phyloP scores from a whole-genome alignment of 2,113 vertebrate species.

The Rostratula benghalensis region DNA sequence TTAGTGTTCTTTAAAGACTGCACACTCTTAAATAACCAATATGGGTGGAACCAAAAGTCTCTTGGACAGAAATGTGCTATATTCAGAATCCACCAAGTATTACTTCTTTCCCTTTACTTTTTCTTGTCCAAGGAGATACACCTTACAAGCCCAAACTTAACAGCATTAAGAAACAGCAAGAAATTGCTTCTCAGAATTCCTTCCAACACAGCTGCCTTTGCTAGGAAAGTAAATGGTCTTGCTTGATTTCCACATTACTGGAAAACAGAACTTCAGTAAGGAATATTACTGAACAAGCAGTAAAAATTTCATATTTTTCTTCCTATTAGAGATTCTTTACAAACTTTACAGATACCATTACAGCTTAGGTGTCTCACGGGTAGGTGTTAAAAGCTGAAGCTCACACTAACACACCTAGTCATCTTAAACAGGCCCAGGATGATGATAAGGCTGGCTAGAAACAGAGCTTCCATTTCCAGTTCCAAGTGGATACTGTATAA shows the following conservation, averaged over 20 bases:
- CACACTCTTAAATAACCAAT: neutral
- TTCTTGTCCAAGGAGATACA: neutral
- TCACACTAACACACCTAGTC: neutral
- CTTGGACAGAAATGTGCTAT: neutral
- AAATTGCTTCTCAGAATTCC: neutral
- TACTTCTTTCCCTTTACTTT: neutral
- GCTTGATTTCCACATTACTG: neutral
- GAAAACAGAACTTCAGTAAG: neutral
- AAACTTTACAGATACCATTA: neutral
- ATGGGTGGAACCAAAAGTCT: neutral
- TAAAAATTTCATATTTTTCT: neutral
- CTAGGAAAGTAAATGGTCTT: neutral
- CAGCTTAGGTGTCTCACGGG: neutral
- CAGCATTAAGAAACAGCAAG: neutral
- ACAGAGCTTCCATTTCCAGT: neutral
- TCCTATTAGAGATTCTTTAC: neutral
- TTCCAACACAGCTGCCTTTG: neutral
- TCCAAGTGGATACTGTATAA: neutral
- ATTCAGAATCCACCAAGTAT: neutral
- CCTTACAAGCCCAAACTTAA: neutral
- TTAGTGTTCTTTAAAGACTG: neutral
- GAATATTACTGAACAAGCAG: neutral
- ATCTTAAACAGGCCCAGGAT: neutral
- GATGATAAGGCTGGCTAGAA: neutral
- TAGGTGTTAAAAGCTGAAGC: neutral